Evolutionary conservation across 64 coral and sea anemone species (phyloP).

Genomic region (Montipora cactus): DNA sequence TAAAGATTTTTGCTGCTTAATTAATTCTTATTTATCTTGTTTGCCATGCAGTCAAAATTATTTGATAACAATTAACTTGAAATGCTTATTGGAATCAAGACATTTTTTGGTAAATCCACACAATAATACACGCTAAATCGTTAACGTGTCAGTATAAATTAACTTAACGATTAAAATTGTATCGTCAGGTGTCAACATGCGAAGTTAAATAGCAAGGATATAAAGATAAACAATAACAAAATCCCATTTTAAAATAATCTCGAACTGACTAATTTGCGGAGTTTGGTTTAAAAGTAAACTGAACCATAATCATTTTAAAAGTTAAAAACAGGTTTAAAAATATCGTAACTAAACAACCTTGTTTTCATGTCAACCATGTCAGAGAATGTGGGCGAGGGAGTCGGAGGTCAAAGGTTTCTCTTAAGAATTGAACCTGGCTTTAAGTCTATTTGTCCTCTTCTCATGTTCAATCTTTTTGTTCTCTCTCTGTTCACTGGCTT

Average conservation of each 20-base stretch:
- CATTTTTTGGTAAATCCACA: not conserved
- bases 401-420: not conserved
- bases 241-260: no score
- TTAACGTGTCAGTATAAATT: not conserved
- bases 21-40: no score
- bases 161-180: not conserved
- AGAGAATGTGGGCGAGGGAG: not conserved
- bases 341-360: not conserved
- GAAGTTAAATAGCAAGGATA: not conserved
- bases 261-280: no score
- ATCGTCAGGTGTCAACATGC: not conserved
- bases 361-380: not conserved
- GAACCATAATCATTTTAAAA: no score
- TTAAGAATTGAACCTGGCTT: not conserved
- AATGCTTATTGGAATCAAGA: no score
- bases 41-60: no score
- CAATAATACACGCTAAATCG: not conserved
- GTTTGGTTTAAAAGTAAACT: no score
- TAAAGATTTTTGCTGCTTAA: no score
- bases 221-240: not conserved
- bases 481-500: not conserved
- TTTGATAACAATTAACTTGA: no score
- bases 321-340: not conserved
- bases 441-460: not conserved
- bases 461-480: constrained; percentile 14